Evolutionary conservation across 1,140 invertebrate species (phyloP).

Genomic region (Saccostrea echinata): DNA sequence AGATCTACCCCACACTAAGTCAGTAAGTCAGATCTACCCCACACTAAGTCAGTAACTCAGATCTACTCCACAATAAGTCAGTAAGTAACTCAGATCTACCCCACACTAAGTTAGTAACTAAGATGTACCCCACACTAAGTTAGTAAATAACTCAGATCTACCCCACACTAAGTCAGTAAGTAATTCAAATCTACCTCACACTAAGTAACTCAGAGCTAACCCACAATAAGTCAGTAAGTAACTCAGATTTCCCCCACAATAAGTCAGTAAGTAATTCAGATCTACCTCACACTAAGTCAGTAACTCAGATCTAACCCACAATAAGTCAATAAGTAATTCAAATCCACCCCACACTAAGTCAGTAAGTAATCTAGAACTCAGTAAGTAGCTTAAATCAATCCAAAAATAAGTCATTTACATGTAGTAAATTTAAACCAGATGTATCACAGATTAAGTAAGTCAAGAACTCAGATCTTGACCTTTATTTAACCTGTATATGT

Average conservation of each 20-base stretch:
- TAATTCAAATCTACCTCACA: too few relatives aligned
- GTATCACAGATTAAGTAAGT: background rate
- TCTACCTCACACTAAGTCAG: background rate
- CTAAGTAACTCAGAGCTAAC: background rate
- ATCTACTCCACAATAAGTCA: slow-evolving; percentile 87
- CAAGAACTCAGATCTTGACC: background rate
- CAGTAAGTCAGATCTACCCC: background rate
- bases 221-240: slow-evolving; percentile 79
- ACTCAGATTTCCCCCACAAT: slow-evolving; percentile 89
- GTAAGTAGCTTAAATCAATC: background rate
- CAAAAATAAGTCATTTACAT: background rate
- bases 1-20: background rate
- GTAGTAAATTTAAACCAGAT: background rate
- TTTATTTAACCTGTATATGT: too few relatives aligned
- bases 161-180: background rate
- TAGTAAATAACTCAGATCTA: background rate
- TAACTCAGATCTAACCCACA: background rate
- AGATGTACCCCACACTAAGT: background rate
- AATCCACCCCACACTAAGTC: background rate
- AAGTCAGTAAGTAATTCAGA: slow-evolving; percentile 71
- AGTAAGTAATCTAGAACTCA: background rate
- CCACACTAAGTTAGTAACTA: background rate
- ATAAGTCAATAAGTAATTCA: background rate
- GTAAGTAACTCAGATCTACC: slow-evolving; percentile 66
- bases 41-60: slow-evolving; percentile 86